These are phyloP conservation scores for Scaptodrosophila lebanonensis DNA, from an alignment of 1,140 invertebrate species.

Conservation along the genomic window DNA sequence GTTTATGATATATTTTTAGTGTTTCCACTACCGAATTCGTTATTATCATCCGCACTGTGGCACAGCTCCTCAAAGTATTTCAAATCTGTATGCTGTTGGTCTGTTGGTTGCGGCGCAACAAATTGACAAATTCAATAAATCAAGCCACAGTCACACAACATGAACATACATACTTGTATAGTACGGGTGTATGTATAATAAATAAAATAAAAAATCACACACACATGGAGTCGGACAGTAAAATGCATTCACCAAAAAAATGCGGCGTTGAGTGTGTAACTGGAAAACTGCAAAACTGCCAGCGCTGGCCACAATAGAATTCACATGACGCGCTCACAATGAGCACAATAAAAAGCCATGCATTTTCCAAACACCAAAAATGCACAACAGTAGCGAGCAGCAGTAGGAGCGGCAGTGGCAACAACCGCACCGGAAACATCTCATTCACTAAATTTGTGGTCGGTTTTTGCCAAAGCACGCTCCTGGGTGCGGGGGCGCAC, in stretches of 20 bases:
- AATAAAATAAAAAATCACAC: no score
- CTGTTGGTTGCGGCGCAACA: no score
- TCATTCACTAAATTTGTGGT: slow-evolving; percentile 75
- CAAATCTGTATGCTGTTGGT: no score
- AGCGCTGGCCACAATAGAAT: slow-evolving; percentile 14
- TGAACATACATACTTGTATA: no score
- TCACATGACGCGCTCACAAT: slow-evolving; percentile 58
- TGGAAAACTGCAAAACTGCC: slow-evolving; percentile 37
- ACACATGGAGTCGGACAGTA: no score
- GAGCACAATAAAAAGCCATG: slow-evolving; percentile 74
- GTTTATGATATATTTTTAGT: no score
- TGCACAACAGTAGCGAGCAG: slow-evolving; percentile 42
- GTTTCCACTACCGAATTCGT: no score
- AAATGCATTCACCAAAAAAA: no score
- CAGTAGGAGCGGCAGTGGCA: slow-evolving; percentile 23
- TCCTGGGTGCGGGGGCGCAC: slow-evolving; percentile 15
- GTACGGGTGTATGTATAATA: no score
- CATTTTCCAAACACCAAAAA: slow-evolving; percentile 76
- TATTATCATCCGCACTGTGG: no score
- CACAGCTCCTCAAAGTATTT: no score
- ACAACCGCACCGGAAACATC: slow-evolving; percentile 72
- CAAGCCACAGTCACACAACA: slow-evolving; percentile 27
- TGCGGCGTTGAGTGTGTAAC: no score
- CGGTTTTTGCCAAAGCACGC: slow-evolving; percentile 58
- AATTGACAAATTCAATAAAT: slow-evolving; percentile 71